Evolutionary conservation across 2,797 vertebrate genomes (phyloP).

Genomic region (Rhynchotus rufescens): DNA sequence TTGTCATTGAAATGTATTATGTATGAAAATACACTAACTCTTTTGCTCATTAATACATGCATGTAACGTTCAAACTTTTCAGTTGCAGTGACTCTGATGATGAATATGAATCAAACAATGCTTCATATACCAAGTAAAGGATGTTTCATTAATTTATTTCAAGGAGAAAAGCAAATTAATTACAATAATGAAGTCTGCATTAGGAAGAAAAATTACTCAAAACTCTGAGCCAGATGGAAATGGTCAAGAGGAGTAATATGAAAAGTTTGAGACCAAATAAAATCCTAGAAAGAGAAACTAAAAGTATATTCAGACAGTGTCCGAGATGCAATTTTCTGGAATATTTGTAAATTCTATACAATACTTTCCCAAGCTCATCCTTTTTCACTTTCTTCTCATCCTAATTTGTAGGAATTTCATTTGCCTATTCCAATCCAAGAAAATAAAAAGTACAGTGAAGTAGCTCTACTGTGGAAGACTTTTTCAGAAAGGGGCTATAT

Average conservation of each 20-base stretch:
- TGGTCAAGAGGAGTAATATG: background rate
- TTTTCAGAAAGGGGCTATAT: conserved; percentile 19
- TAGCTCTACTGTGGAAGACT: background rate
- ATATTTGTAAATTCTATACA: background rate
- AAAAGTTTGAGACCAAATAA: background rate
- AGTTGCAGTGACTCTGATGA: background rate
- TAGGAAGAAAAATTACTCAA: background rate
- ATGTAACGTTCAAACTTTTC: background rate
- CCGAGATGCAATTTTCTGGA: background rate
- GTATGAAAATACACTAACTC: background rate
- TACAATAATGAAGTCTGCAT: background rate
- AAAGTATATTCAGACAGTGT: background rate
- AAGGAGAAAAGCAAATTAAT: background rate
- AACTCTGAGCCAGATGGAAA: conserved; percentile 14
- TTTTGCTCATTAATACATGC: background rate
- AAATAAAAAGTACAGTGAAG: background rate
- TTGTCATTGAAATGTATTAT: conserved; percentile 7
- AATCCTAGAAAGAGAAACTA: background rate
- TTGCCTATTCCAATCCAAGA: background rate
- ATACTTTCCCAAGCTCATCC: background rate
- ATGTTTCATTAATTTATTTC: background rate
- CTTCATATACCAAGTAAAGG: background rate
- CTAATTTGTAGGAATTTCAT: background rate
- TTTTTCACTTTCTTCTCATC: background rate
- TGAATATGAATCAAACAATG: background rate